Evolutionary conservation across 1,140 invertebrate genomes (phyloP).

Genomic region (Polypedilum vanderplanki): DNA sequence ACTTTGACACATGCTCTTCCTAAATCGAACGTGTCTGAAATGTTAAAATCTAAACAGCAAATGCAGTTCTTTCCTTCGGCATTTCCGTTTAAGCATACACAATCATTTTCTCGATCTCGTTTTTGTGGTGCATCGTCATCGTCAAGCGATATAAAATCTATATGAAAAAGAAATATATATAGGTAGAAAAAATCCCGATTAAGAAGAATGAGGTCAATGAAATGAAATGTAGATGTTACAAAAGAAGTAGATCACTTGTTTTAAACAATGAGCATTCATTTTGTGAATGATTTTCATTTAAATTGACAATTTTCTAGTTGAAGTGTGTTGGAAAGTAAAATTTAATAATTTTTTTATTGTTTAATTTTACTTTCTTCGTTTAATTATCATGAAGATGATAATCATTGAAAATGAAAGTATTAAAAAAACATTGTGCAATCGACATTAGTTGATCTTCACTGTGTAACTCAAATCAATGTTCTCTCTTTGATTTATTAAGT

Average conservation of each 20-base stretch:
- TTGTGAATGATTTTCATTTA: constrained; percentile 23
- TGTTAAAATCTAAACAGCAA: constrained; percentile 9
- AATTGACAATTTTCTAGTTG: constrained; percentile 1
- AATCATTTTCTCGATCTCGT: background rate
- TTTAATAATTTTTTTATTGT: background rate
- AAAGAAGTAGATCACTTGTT: background rate
- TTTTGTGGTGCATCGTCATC: constrained; percentile 23
- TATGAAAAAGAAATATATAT: background rate
- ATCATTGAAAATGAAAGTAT: no score
- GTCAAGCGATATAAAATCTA: background rate
- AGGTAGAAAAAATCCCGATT: background rate
- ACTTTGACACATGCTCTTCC: constrained; percentile 19
- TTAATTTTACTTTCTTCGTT: background rate
- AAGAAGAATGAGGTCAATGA: constrained; percentile 21
- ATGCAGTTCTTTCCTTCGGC: background rate
- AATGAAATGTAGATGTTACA: background rate
- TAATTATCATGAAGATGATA: background rate
- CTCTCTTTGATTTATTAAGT: no score
- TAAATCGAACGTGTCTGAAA: background rate
- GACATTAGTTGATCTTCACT: no score
- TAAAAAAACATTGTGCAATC: no score
- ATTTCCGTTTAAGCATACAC: background rate
- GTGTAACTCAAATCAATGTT: no score
- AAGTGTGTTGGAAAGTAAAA: background rate
- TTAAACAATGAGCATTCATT: background rate